phyloP scores from a whole-genome alignment of 2,797 vertebrate species.

The Squalus acanthias region DNA sequence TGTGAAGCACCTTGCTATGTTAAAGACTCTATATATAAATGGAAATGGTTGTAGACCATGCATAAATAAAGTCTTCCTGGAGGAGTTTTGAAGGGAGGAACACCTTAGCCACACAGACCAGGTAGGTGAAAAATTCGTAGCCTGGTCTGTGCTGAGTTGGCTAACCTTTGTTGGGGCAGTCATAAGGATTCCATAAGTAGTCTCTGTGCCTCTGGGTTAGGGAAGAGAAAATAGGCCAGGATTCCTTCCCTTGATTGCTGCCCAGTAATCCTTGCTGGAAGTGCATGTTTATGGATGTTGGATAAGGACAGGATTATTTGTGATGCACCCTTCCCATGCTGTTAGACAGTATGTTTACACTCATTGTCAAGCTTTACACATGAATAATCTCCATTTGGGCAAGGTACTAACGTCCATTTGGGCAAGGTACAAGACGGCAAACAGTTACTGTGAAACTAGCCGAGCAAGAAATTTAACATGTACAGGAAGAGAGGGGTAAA shows the following conservation, averaged over 20 bases:
- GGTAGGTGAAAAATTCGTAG: neutral
- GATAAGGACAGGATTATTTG: neutral
- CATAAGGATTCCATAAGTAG: too few species aligned
- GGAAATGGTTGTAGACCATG: neutral
- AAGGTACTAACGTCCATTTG: neutral
- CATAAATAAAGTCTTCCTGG: neutral
- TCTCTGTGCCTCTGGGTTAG: neutral
- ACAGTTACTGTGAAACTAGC: neutral
- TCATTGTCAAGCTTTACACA: neutral
- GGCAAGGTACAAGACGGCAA: neutral
- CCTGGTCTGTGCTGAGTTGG: neutral
- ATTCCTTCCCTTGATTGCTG: neutral
- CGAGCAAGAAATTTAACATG: neutral
- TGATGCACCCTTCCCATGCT: neutral
- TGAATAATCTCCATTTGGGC: neutral
- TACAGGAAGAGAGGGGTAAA: neutral
- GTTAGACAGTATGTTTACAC: neutral
- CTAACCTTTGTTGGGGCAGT: neutral
- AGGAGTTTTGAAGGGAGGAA: neutral
- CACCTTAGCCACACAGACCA: neutral
- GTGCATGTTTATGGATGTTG: neutral
- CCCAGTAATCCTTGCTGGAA: neutral
- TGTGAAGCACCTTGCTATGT: neutral
- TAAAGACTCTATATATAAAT: neutral
- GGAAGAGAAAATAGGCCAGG: neutral